These are phyloP conservation scores for Eristalis tenax DNA, from an alignment of 2,888 invertebrate genomes.

Conservation along the genomic window DNA sequence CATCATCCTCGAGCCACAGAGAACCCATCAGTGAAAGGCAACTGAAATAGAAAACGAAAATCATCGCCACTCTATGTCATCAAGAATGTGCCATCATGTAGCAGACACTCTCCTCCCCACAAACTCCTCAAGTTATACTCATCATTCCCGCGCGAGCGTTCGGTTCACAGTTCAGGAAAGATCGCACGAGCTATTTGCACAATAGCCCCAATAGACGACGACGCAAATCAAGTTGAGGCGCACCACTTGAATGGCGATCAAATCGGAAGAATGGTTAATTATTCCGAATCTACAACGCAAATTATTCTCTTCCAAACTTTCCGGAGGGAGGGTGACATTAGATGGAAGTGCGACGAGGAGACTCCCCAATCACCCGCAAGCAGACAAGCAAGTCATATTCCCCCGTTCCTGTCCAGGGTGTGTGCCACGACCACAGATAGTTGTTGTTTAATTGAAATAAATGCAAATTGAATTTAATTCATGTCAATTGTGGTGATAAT, in stretches of 20 bases:
- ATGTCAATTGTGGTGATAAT: slow-evolving; percentile 32
- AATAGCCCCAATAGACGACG: slow-evolving; percentile 16
- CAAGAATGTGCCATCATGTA: not conserved
- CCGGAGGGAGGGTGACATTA: slow-evolving; percentile 5
- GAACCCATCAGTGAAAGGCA: slow-evolving; percentile 18
- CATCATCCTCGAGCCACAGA: not conserved
- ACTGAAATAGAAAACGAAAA: slow-evolving; percentile 12
- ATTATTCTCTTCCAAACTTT: slow-evolving; percentile 40
- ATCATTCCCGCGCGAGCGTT: not conserved
- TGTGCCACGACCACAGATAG: not conserved
- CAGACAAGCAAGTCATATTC: not conserved
- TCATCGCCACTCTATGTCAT: not conserved
- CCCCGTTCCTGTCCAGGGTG: not conserved
- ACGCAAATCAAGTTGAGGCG: slow-evolving; percentile 28
- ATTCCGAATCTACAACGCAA: slow-evolving; percentile 38
- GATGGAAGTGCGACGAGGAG: not conserved
- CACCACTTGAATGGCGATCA: slow-evolving; percentile 41
- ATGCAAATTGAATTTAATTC: slow-evolving; percentile 58
- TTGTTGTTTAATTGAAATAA: slow-evolving; percentile 47
- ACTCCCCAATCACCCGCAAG: no score
- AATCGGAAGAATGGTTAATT: slow-evolving; percentile 58
- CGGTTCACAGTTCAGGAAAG: slow-evolving; percentile 7
- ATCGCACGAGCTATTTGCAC: slow-evolving; percentile 32
- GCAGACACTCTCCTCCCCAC: not conserved
- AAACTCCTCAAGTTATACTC: not conserved